Evolutionary conservation across 2,113 vertebrate genomes (phyloP).

Genomic region (Cyanoderma ruficeps): DNA sequence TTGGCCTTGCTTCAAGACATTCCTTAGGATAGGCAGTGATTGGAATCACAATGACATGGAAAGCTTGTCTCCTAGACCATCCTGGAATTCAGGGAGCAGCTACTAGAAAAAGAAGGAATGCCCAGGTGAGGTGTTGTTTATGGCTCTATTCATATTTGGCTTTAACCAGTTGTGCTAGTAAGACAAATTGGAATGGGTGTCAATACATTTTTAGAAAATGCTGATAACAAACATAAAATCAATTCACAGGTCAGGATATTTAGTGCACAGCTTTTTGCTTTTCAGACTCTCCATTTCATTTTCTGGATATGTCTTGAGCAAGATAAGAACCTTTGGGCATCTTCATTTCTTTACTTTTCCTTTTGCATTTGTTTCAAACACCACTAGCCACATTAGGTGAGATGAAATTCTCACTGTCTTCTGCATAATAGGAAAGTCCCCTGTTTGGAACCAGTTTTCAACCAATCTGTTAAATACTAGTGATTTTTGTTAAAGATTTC

Average conservation of each 20-base stretch:
- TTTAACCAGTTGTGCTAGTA: neutral
- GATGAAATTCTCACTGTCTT: conserved; percentile 35
- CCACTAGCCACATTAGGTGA: neutral
- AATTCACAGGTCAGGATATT: neutral
- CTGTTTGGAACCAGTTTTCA: conserved; percentile 12
- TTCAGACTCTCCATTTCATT: neutral
- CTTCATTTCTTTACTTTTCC: neutral
- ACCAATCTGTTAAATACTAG: neutral
- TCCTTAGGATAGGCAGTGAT: neutral
- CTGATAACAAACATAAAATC: neutral
- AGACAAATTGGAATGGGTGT: neutral
- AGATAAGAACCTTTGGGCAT: neutral
- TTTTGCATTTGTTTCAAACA: conserved; percentile 33
- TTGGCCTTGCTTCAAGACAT: neutral
- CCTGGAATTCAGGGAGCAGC: neutral
- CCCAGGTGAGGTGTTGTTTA: neutral
- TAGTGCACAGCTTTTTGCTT: neutral
- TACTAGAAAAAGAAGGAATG: neutral
- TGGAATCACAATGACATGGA: neutral
- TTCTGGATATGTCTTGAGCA: conserved; percentile 5
- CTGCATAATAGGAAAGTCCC: neutral
- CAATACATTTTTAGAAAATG: neutral
- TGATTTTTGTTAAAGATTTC: conserved; percentile 24
- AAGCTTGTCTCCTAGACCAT: neutral
- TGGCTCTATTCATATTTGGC: neutral